phyloP scores from a whole-genome alignment of 2,113 vertebrate genomes.

The Spermophilus dauricus region DNA sequence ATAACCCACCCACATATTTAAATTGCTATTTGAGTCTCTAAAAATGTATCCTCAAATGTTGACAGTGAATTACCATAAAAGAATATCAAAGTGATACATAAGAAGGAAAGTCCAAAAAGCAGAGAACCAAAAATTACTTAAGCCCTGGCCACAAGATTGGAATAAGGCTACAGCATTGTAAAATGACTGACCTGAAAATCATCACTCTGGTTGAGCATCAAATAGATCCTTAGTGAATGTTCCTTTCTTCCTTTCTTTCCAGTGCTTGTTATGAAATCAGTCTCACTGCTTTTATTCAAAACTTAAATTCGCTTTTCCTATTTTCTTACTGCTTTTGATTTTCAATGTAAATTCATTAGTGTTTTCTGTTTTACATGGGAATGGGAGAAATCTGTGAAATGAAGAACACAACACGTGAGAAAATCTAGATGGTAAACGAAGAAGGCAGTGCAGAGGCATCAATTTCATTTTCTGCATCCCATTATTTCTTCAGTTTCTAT shows the following conservation, averaged over 20 bases:
- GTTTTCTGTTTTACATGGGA: background rate
- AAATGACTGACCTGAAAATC: background rate
- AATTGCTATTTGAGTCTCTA: background rate
- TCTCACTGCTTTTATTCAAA: background rate
- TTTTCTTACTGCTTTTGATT: background rate
- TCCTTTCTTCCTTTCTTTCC: background rate
- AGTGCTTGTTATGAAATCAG: background rate
- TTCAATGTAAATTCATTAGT: background rate
- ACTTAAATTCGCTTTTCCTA: slow-evolving; percentile 19
- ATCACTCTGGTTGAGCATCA: background rate
- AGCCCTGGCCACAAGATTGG: background rate
- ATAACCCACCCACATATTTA: background rate
- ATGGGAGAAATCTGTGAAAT: slow-evolving; percentile 16
- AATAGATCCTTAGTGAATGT: background rate
- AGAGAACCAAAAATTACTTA: background rate
- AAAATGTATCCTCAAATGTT: background rate
- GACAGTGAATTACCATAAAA: background rate
- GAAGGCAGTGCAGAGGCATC: background rate
- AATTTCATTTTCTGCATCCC: background rate
- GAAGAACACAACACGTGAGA: background rate
- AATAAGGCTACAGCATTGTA: background rate
- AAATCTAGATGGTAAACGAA: background rate
- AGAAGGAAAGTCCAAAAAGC: background rate
- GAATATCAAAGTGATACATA: background rate
- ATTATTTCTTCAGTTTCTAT: background rate